Conservation (phyloP, 2,797 vertebrate genomes). For the Peromyscus nudipes region DNA sequence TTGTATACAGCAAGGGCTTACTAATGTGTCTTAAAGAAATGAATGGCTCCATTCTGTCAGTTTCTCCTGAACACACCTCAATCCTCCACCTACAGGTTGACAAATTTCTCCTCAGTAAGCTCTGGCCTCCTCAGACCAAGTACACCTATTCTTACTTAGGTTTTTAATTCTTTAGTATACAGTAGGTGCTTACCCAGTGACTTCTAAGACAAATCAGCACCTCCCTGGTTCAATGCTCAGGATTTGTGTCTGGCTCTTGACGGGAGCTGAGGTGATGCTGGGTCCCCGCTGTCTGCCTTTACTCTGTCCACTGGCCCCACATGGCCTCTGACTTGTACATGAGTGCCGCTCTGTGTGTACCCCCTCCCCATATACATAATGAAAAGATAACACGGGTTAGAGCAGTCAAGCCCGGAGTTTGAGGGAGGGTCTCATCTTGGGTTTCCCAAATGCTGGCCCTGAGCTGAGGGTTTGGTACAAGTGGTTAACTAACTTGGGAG, state of each 20-base stretch:
- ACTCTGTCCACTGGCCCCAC: not conserved
- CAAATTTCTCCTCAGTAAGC: not conserved
- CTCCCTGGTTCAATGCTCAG: not conserved
- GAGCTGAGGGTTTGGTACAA: not conserved
- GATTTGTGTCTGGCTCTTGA: not conserved
- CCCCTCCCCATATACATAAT: not conserved
- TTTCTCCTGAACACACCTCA: not conserved
- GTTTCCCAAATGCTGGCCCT: not conserved
- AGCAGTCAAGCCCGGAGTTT: not conserved
- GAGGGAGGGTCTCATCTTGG: not conserved
- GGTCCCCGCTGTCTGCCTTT: not conserved
- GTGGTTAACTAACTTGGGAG: not conserved
- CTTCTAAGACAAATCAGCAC: not conserved
- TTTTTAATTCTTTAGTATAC: not conserved
- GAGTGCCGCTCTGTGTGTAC: not conserved
- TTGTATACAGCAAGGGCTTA: not conserved
- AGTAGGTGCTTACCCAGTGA: not conserved
- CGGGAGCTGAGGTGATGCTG: no score
- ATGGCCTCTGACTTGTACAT: not conserved
- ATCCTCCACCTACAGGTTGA: not conserved
- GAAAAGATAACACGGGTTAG: not conserved
- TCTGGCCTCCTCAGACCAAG: not conserved
- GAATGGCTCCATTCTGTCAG: not conserved
- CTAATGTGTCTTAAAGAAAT: not conserved
- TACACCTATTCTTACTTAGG: not conserved